A percentile compares a stretch with the other conserved stretches of the same genome.
Evolutionary conservation across 2,888 invertebrate genomes (phyloP).

Genomic region (Listrodromus nycthemerus): DNA sequence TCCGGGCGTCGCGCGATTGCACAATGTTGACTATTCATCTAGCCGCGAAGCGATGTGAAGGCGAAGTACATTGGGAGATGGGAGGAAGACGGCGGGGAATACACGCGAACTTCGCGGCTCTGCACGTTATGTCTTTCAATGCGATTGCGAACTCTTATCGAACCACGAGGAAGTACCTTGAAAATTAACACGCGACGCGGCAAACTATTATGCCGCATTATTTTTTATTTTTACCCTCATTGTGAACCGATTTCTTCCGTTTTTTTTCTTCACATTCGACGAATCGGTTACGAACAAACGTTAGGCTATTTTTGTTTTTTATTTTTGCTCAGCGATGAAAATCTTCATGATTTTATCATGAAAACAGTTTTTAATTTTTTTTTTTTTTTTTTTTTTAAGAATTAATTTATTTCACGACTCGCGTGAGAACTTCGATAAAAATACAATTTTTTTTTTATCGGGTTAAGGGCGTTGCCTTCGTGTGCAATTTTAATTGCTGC

Average conservation of each 20-base stretch:
- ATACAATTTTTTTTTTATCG: neutral
- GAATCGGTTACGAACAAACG: neutral
- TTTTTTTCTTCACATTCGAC: neutral
- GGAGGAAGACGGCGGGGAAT: neutral
- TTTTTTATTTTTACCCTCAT: conserved; percentile 5
- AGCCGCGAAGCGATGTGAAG: conserved; percentile 25
- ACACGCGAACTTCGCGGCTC: conserved; percentile 21
- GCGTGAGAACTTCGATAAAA: no score
- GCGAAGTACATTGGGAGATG: neutral
- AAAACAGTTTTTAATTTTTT: no score
- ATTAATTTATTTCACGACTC: no score
- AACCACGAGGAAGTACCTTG: conserved; percentile 9
- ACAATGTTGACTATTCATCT: conserved; percentile 28
- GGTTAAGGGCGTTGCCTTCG: neutral
- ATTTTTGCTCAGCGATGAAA: neutral
- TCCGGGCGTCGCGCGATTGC: conserved; percentile 40
- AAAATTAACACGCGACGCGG: neutral
- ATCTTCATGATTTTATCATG: neutral
- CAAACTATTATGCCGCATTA: neutral
- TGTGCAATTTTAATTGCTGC: conserved; percentile 34
- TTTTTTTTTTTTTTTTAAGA: no score
- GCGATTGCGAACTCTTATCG: neutral
- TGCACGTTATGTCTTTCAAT: conserved; percentile 7
- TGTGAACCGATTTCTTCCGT: neutral
- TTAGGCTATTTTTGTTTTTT: neutral